phyloP scores from a whole-genome alignment of 1,140 invertebrate genomes.

The Pteromalus puparum region DNA sequence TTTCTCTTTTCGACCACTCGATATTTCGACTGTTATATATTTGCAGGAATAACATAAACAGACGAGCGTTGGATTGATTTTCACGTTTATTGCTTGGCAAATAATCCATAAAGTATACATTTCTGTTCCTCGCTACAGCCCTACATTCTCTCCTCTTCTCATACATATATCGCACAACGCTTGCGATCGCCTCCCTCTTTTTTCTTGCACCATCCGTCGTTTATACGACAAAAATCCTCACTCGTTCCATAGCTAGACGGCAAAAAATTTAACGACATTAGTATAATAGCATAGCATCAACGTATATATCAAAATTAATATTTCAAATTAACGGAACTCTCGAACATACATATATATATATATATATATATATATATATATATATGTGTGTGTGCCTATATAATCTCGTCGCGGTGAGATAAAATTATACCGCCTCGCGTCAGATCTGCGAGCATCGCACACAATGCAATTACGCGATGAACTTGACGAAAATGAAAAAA shows the following conservation, averaged over 20 bases:
- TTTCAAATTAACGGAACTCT: not conserved
- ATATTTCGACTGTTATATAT: not conserved
- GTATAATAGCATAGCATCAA: not conserved
- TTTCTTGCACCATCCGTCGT: not conserved
- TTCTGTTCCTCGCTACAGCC: not conserved
- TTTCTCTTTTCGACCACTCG: too few relatives aligned
- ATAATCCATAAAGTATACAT: constrained; percentile 46
- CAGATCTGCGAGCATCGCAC: not conserved
- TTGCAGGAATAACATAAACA: constrained; percentile 12
- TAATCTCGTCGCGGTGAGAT: not conserved
- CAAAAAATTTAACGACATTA: not conserved
- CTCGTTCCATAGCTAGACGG: not conserved
- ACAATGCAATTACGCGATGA: constrained; percentile 5
- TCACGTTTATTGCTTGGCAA: constrained; percentile 46
- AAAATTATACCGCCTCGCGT: not conserved
- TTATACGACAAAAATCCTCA: constrained; percentile 4
- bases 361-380: constrained; percentile 10
- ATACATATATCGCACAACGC: not conserved
- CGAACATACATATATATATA: not conserved
- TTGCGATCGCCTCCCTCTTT: not conserved
- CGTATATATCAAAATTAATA: not conserved
- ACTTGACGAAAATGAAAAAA: not conserved
- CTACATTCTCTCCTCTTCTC: not conserved
- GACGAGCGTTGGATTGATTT: constrained; percentile 44
- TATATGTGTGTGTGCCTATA: not conserved